Conservation (phyloP, 2,888 invertebrate genomes). For the Mythimna albipuncta region DNA sequence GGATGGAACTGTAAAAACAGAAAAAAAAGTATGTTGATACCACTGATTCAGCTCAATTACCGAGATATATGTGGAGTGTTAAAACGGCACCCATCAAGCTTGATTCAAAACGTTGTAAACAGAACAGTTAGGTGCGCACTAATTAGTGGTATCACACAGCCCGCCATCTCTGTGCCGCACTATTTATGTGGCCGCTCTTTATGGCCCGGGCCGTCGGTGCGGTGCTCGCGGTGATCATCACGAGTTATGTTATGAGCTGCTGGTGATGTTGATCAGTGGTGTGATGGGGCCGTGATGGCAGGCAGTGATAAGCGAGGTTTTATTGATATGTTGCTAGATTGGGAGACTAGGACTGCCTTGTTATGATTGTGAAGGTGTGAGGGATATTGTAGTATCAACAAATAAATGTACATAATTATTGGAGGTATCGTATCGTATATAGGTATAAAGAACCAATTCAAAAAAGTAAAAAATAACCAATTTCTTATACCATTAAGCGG, state of each 20-base stretch:
- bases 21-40: not conserved
- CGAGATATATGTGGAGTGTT: slow-evolving; percentile 34
- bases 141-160: slow-evolving; percentile 55
- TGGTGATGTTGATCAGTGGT: slow-evolving; percentile 24
- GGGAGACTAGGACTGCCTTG: not conserved
- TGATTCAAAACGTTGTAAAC: slow-evolving; percentile 59
- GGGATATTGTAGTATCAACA: not conserved
- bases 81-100: slow-evolving; percentile 33
- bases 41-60: slow-evolving; percentile 19
- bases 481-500: not conserved
- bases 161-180: slow-evolving; percentile 41
- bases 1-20: slow-evolving; percentile 5
- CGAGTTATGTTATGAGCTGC: slow-evolving; percentile 38
- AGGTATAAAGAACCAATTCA: not conserved
- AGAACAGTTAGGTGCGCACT: slow-evolving; percentile 51
- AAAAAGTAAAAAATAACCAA: not conserved
- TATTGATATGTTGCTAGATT: not conserved
- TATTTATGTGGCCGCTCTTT: slow-evolving; percentile 45
- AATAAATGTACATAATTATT: not conserved
- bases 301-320: slow-evolving; percentile 2
- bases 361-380: slow-evolving; percentile 3
- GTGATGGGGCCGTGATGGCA: slow-evolving; percentile 7
- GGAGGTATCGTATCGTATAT: too few relatives aligned
- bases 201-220: slow-evolving; percentile 20
- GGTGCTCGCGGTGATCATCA: slow-evolving; percentile 37